Conservation (phyloP, 2,888 invertebrate genomes). For the Ormyrus pomaceus region DNA sequence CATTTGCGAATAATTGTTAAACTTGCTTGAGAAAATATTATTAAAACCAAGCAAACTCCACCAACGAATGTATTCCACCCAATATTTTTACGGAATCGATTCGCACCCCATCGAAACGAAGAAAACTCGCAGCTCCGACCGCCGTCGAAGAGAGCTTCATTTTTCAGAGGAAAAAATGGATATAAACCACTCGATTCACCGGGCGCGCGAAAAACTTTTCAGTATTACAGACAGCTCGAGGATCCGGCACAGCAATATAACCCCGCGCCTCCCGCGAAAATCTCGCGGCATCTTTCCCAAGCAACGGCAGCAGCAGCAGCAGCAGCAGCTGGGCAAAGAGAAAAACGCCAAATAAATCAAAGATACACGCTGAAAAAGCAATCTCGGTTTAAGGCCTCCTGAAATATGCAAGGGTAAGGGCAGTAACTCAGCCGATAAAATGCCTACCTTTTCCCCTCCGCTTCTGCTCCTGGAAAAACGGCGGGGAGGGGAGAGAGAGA, state of each 20-base stretch:
- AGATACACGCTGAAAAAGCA: slow-evolving; percentile 54
- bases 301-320: background rate
- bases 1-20: no score
- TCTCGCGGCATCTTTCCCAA: background rate
- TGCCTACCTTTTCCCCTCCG: slow-evolving; percentile 14
- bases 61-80: no score
- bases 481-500: no score
- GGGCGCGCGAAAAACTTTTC: no score
- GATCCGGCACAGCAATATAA: background rate
- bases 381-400: slow-evolving; percentile 45
- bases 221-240: background rate
- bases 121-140: background rate
- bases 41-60: no score
- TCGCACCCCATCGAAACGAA: no score
- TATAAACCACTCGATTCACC: no score
- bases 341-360: slow-evolving; percentile 51
- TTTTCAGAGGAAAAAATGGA: no score
- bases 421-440: slow-evolving; percentile 54
- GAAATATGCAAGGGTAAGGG: slow-evolving; percentile 50
- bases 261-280: background rate
- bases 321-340: background rate
- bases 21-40: no score
- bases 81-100: no score
- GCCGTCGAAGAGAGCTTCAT: no score
- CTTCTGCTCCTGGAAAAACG: background rate